These are phyloP conservation scores for zebrafish (Danio rerio) DNA, from an alignment of 2,113 vertebrate species.

Conservation along the genomic window GRCz12tu NC_133180.1:31203001-31203500, in stretches of 20 bases:
- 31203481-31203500: not conserved
- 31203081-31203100: conserved; percentile 4
- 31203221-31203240: not conserved
- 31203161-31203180: not conserved
- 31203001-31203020: conserved; percentile 44
- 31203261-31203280: not conserved
- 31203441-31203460: not conserved
- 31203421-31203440: not conserved
- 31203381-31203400: not conserved
- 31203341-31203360: not conserved
- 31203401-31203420: not conserved
- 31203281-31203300: not conserved
- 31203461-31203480: conserved; percentile 8
- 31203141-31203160: conserved; percentile 7
- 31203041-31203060: conserved; percentile 21
- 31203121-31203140: not conserved
- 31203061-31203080: conserved; percentile 40
- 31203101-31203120: not conserved
- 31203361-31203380: not conserved
- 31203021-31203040: conserved; percentile 30
- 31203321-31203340: not conserved
- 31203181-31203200: conserved; percentile 22
- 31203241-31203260: not conserved
- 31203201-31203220: conserved; percentile 18
- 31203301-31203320: not conserved